Evolutionary conservation across 2,113 vertebrate species (phyloP), one percentile per base, ranked within the genome.

Genomic region (Raja brachyura): DNA sequence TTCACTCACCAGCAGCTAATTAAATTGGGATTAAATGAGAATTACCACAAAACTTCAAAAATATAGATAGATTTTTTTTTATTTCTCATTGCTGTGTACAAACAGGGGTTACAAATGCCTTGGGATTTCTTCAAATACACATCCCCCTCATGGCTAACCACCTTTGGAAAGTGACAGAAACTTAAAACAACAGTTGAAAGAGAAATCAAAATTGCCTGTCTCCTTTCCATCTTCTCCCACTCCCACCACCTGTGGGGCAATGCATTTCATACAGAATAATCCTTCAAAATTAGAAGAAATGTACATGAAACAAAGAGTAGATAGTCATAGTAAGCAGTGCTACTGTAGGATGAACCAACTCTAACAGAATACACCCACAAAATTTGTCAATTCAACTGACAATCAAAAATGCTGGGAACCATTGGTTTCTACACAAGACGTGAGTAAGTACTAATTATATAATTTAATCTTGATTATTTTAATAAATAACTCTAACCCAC

Each of bases 71-170:
- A 95, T 95, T 95, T 95, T 93, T 95, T 96, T 48, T 48, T 1
- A 96, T 96, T 96, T 96, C 96, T 96, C 95, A 95, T 95, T 95
- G 61, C 86, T 90, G 95, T 95, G 94, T 96, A 96, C 96, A 96
- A 96, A 96, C 94, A 95, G 95, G 95, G 96, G 94, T 95, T 95
- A 95, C 94, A 96, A 96, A 96, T 94, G 95, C 95, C 94, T 95
- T 94, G 76, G 75, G 93, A 93, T 2, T 93, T 93, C 93, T 90
- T 90, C 94, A 56, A 94, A 93, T 95, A 94, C 94, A 8, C 93
- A 95, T 96, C 94, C 94, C 93, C 95, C 95, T 95, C 95, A 92
- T 74, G 39, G n/a, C 90, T 92, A 92, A 92, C 90, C 28, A 73
- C 8, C 33, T 39, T 54, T 73, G 28, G 90, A 92, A 92, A 92